Evolutionary conservation across 2,113 vertebrate genomes (phyloP).

Genomic region (Argyrosomus japonicus): DNA sequence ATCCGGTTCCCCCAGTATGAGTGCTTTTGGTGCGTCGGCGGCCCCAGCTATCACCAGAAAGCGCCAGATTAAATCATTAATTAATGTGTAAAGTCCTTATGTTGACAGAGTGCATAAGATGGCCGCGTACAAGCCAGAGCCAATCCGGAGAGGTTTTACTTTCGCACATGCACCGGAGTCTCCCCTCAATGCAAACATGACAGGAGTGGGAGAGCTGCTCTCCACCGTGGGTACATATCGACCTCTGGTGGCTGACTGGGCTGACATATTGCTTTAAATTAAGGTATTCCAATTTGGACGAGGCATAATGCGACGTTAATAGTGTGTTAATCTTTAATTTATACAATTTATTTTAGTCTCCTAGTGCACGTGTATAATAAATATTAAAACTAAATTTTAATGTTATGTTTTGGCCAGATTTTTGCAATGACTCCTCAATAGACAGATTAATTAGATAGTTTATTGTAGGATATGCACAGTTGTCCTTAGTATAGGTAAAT

Average conservation of each 20-base stretch:
- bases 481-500: not conserved
- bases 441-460: too few species aligned
- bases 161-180: conserved; percentile 67
- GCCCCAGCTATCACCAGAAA: not conserved
- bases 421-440: not conserved
- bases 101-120: conserved; percentile 83
- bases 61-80: conserved; percentile 17
- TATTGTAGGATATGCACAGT: not conserved
- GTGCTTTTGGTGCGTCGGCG: not conserved
- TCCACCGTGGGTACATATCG: conserved; percentile 33
- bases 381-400: not conserved
- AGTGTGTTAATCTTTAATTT: not conserved
- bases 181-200: conserved; percentile 55
- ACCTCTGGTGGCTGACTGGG: conserved; percentile 67
- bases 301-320: not conserved
- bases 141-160: conserved; percentile 83
- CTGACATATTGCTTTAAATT: not conserved
- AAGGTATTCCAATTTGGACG: not conserved
- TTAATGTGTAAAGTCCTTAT: conserved; percentile 42
- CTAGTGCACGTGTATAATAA: not conserved
- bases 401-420: not conserved
- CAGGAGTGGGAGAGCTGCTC: conserved; percentile 29
- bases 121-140: conserved; percentile 81
- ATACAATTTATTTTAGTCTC: too few species aligned
- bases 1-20: not conserved